Percentiles rank a stretch among this genome's conserved stretches.
Evolutionary conservation across 2,113 vertebrate species (phyloP).

Genomic region (Rhea pennata): DNA sequence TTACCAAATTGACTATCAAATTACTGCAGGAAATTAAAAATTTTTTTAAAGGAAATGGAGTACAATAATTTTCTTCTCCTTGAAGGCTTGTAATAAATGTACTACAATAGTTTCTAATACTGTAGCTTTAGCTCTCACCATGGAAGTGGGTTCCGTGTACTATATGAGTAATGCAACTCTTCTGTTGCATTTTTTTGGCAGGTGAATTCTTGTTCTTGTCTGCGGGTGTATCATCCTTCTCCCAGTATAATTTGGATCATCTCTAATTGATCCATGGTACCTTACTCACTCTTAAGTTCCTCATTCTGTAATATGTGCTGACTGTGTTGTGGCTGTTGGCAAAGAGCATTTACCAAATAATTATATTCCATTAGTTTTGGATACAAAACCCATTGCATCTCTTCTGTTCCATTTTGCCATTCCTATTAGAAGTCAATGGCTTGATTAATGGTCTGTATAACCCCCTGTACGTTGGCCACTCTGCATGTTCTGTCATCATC

Average conservation of each 20-base stretch:
- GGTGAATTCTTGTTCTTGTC: neutral
- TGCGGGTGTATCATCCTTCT: neutral
- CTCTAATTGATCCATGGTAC: neutral
- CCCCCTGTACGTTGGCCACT: neutral
- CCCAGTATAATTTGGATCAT: neutral
- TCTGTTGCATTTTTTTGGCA: neutral
- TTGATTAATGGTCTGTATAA: neutral
- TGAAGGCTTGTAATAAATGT: neutral
- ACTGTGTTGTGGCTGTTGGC: neutral
- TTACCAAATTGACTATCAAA: neutral
- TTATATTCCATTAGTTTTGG: neutral
- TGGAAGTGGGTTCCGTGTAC: neutral
- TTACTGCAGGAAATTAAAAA: neutral
- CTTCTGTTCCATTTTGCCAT: slow-evolving; percentile 16
- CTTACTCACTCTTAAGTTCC: neutral
- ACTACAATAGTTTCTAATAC: neutral
- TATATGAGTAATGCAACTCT: neutral
- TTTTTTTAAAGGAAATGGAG: neutral
- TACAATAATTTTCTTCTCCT: neutral
- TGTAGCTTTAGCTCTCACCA: neutral
- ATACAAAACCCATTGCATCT: neutral
- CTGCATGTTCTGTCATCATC: neutral
- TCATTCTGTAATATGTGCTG: neutral
- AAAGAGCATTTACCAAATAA: neutral
- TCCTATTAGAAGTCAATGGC: neutral